A percentile compares a stretch with the other conserved stretches of the same genome.
phyloP scores from a whole-genome alignment of 2,888 invertebrate genomes.

The Macaria liturata region DNA sequence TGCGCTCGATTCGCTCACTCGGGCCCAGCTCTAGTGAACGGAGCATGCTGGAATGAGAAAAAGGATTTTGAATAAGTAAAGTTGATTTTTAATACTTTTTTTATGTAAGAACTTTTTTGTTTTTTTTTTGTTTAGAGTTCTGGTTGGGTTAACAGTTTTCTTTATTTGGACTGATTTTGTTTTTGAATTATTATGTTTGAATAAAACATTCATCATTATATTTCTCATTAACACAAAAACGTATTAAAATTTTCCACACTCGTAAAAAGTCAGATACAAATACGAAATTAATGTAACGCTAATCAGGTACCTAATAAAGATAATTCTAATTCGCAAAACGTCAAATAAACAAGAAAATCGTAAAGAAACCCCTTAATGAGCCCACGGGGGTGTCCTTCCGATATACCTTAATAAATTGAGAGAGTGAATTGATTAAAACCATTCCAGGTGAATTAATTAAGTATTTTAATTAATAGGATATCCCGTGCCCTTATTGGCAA shows the following conservation, averaged over 20 bases:
- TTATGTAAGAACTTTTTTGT: background rate
- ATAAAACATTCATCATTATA: too few species aligned
- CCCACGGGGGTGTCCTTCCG: slow-evolving; percentile 50
- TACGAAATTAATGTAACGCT: background rate
- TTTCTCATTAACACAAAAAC: background rate
- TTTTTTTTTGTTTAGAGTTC: background rate
- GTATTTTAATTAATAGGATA: slow-evolving; percentile 83
- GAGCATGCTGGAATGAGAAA: slow-evolving; percentile 84
- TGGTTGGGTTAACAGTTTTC: background rate
- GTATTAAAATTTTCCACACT: background rate
- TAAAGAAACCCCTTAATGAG: slow-evolving; percentile 42
- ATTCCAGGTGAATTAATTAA: slow-evolving; percentile 83
- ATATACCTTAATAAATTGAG: slow-evolving; percentile 80
- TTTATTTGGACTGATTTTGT: background rate
- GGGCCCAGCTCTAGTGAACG: slow-evolving; percentile 88
- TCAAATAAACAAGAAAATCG: slow-evolving; percentile 36
- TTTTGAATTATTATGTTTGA: too few species aligned
- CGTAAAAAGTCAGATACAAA: background rate
- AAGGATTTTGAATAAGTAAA: background rate
- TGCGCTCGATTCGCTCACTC: slow-evolving; percentile 66
- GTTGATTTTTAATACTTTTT: too few species aligned
- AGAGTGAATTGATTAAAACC: slow-evolving; percentile 81
- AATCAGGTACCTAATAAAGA: background rate
- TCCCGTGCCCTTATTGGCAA: slow-evolving; percentile 81
- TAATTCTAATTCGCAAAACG: slow-evolving; percentile 26